Conservation (phyloP, 2,888 invertebrate genomes). For the Drosophila anomalipes region DNA sequence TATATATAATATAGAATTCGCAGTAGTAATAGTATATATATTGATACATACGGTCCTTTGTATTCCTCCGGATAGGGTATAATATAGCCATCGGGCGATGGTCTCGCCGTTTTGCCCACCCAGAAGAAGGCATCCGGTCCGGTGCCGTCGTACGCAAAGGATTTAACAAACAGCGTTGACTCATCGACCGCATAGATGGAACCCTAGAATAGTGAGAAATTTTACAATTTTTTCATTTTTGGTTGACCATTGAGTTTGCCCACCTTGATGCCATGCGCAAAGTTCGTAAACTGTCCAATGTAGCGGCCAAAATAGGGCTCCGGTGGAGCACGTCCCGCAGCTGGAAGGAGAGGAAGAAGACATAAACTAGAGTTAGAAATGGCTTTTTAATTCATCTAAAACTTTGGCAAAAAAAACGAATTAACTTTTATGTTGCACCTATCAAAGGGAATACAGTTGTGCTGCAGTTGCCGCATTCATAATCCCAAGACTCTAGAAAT, state of each 20-base stretch:
- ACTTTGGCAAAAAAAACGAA: constrained; percentile 18
- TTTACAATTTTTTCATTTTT: background rate
- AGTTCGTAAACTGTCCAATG: constrained; percentile 90
- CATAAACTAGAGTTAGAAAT: constrained; percentile 13
- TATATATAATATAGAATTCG: background rate
- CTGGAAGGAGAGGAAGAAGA: constrained; percentile 49
- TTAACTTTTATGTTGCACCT: constrained; percentile 14
- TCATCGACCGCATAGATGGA: constrained; percentile 95
- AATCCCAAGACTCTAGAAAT: constrained; percentile 56
- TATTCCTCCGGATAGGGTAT: constrained; percentile 95
- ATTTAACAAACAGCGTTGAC: constrained; percentile 93
- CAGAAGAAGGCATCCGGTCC: constrained; percentile 96
- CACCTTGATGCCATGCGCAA: constrained; percentile 90
- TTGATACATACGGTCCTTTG: constrained; percentile 89
- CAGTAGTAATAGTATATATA: constrained; percentile 12
- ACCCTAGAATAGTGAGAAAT: constrained; percentile 86
- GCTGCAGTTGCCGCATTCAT: constrained; percentile 54
- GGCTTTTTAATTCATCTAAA: constrained; percentile 8
- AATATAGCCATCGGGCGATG: constrained; percentile 92
- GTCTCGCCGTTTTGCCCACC: constrained; percentile 93
- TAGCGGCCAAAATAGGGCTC: constrained; percentile 92
- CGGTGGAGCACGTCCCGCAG: constrained; percentile 83
- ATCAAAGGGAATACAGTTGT: constrained; percentile 27
- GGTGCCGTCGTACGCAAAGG: constrained; percentile 94
- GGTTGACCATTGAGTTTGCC: constrained; percentile 1